Evolutionary conservation across 2,113 vertebrate genomes (phyloP), one percentile per base, ranked within the genome.

Genomic region (Vicugna pacos): DNA sequence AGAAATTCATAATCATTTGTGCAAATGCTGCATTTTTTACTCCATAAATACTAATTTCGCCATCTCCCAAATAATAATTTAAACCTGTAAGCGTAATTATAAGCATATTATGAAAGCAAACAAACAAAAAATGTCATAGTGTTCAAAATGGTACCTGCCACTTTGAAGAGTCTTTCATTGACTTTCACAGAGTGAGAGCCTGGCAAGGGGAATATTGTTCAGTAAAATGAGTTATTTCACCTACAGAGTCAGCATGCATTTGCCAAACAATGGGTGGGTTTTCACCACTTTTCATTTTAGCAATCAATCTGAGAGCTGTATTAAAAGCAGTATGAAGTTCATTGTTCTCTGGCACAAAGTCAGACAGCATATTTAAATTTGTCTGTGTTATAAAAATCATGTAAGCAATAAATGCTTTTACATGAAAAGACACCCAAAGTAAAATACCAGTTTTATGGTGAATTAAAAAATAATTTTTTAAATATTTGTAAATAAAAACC

Each of bases 301-400:
- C 65, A 72, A 96, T 98, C 72, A 95, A 0, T 89, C 95, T 94
- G 80, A 98, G 87, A 97, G 80, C 77, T 97, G 30, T 86, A 72
- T 93, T 95, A 93, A 98, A 97, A 94, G 94, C 91, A 67, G 12
- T 0, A 30, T 56, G 56, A 84, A 93, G 92, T 97, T 97, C 86
- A 67, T 83, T 93, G 60, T 94, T 56, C 20, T 85, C 90, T 98
- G 98, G 97, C 82, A 5, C 64, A 93, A 97, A 22, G 93, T 93
- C 98, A 98, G 91, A 54, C 12, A 81, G 54, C 62, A 77, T 62
- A 87, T 97, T 97, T 97, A 97, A 93, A 92, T 93, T 94, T 96
- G 89, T 69, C 94, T 91, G 24, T 85, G 82, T 80, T 95, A 65
- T 81, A 73, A 97, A 79, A 93, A 50, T 62, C 76, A 52, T 15